These are phyloP conservation scores for Oncorhynchus gorbuscha DNA, from an alignment of 2,113 vertebrate species.

Conservation along the genomic window DNA sequence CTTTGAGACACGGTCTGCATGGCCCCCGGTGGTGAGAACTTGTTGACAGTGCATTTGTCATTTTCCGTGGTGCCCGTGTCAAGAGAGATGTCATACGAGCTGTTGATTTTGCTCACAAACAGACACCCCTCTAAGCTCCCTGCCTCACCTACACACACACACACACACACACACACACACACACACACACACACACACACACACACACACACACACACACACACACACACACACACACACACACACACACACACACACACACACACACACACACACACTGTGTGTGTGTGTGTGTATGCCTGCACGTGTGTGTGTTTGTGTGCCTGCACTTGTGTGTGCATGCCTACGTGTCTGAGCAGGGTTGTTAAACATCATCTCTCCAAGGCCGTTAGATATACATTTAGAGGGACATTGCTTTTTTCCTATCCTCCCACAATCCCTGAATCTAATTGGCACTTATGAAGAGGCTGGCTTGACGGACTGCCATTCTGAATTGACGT, in stretches of 20 bases:
- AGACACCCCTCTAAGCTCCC: conserved; percentile 50
- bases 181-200: not conserved
- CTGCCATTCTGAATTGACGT: conserved; percentile 32
- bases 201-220: too few species aligned
- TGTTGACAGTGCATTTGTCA: conserved; percentile 10
- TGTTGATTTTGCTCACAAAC: conserved; percentile 35
- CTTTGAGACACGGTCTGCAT: not conserved
- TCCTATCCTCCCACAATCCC: too few species aligned
- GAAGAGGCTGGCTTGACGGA: conserved; percentile 9
- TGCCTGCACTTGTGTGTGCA: not conserved
- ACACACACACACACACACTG: too few species aligned
- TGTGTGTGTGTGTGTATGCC: conserved; percentile 13
- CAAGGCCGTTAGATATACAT: too few species aligned
- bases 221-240: too few species aligned
- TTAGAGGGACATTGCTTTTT: too few species aligned
- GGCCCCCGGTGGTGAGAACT: not conserved
- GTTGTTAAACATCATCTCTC: not conserved
- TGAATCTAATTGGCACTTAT: conserved; percentile 50
- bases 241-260: too few species aligned
- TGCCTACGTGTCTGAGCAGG: not conserved
- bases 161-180: not conserved
- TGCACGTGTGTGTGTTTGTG: not conserved
- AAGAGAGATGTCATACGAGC: conserved; percentile 33
- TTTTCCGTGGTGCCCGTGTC: conserved; percentile 14
- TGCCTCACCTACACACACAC: conserved; percentile 18